Percentiles rank a stretch among this genome's conserved stretches.
These are phyloP conservation scores for Gadopsis marmoratus DNA, from an alignment of 2,797 vertebrate genomes.

Conservation along the genomic window DNA sequence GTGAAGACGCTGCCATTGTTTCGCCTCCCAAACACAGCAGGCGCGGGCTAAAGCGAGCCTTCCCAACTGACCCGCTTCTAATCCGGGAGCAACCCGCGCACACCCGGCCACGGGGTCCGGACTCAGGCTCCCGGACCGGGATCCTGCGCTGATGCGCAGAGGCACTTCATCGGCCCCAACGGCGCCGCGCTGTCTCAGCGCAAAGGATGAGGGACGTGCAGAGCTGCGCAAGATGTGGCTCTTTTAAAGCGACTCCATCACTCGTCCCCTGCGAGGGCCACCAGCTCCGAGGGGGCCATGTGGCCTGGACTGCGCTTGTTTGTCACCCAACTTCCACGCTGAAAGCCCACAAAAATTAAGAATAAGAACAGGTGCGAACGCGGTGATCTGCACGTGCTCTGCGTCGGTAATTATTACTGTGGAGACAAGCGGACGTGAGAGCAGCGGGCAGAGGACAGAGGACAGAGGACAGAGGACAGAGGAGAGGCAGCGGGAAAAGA, in stretches of 20 bases:
- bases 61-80: neutral
- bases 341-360: slow-evolving; percentile 61
- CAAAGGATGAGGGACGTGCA: slow-evolving; percentile 52
- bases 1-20: slow-evolving; percentile 1
- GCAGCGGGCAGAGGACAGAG: neutral
- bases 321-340: slow-evolving; percentile 67
- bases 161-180: slow-evolving; percentile 22
- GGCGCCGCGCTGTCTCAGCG: slow-evolving; percentile 46
- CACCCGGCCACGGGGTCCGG: neutral
- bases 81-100: slow-evolving; percentile 6
- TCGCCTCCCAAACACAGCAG: slow-evolving; percentile 1
- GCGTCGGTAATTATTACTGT: slow-evolving; percentile 66
- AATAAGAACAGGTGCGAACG: slow-evolving; percentile 54
- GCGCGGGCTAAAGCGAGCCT: neutral
- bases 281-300: slow-evolving; percentile 26
- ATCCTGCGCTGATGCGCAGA: slow-evolving; percentile 30
- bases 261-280: slow-evolving; percentile 34
- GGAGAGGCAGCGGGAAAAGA: slow-evolving; percentile 3
- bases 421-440: slow-evolving; percentile 42
- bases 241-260: slow-evolving; percentile 12
- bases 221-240: slow-evolving; percentile 58
- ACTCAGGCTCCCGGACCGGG: slow-evolving; percentile 3
- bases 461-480: slow-evolving; percentile 16
- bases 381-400: slow-evolving; percentile 72
- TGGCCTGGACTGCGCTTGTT: slow-evolving; percentile 48